Base-by-base conservation (phyloP, 2,113 vertebrate species). In the Grammatotria lemairii region DNA sequence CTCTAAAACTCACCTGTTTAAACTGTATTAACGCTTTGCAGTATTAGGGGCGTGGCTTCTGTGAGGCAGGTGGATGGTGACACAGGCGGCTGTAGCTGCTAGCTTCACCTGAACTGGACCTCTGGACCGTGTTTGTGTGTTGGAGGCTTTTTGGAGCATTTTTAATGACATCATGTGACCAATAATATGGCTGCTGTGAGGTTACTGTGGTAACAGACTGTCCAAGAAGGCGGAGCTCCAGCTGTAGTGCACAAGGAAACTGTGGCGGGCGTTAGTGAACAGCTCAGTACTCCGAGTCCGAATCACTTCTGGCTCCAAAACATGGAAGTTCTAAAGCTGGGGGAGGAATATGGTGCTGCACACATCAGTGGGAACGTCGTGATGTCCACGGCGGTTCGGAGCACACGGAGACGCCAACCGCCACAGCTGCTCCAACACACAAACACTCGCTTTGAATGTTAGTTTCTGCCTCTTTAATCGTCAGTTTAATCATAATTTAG, bases 241-340 rank as follows among this genome's bases (percentile, higher is more conserved):
- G 28, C 58, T 63, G 58, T 63, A 33, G 28, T 63, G 58, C 58
- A 63, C 5, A 33, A 0, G 0, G 16, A 63, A 19, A 63, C 28
- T 19, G 9, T 33, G 58, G 60, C 9, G 6, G 31, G 60, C 17
- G 1, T 38, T 65, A 4, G 31, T 35, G 31, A 65, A 35, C 31
- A 38, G 17, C 31, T 65, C 35, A 35, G 31, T 31, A 12, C 1
- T n/a, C 17, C 0, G 1, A 35, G 17, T 65, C 31, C 6, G 1
- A 65, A 35, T 38, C 60, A 65, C 31, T n/a, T 65, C 31, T 35
- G 60, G 31, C 31, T 65, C 60, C 31, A 65, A 65, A 60, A 33
- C 57, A 60, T 31, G 26, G 57, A 60, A 31, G 17, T 63, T 63
- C 0, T 65, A 7, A 65, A 65, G 31, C 31, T 65, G 31, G 31